A percentile compares a stretch with the other conserved stretches of the same genome.
phyloP scores from a whole-genome alignment of 2,113 vertebrate genomes.

The Rhynchopsitta pachyrhyncha region DNA sequence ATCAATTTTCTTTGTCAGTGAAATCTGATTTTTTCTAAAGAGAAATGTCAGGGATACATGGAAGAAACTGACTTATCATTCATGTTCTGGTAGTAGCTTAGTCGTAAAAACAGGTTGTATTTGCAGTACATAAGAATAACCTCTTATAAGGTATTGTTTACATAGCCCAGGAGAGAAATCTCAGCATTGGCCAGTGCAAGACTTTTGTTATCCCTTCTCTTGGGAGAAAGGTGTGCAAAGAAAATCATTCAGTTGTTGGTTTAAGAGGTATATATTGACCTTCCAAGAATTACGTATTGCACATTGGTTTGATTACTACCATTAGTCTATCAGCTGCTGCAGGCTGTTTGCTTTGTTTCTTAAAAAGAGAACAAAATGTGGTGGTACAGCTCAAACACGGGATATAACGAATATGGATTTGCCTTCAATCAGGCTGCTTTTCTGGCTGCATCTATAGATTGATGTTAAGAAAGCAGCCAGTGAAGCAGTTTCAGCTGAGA shows the following conservation, averaged over 20 bases:
- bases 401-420: neutral
- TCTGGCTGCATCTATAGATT: neutral
- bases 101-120: neutral
- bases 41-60: neutral
- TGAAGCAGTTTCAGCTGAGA: neutral
- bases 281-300: neutral
- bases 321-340: neutral
- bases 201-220: neutral
- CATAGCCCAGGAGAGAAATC: slow-evolving; percentile 18
- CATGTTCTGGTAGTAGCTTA: neutral
- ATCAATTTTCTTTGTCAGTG: neutral
- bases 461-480: neutral
- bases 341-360: neutral
- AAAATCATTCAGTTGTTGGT: neutral
- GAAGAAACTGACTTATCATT: neutral
- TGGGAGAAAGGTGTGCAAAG: neutral
- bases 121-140: neutral
- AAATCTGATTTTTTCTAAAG: slow-evolving; percentile 23
- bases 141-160: neutral
- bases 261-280: neutral
- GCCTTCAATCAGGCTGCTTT: neutral
- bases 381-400: neutral
- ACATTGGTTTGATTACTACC: neutral
- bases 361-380: neutral
- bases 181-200: neutral